Base-by-base conservation (phyloP, 2,888 invertebrate species). In the Spodoptera exigua region DNA sequence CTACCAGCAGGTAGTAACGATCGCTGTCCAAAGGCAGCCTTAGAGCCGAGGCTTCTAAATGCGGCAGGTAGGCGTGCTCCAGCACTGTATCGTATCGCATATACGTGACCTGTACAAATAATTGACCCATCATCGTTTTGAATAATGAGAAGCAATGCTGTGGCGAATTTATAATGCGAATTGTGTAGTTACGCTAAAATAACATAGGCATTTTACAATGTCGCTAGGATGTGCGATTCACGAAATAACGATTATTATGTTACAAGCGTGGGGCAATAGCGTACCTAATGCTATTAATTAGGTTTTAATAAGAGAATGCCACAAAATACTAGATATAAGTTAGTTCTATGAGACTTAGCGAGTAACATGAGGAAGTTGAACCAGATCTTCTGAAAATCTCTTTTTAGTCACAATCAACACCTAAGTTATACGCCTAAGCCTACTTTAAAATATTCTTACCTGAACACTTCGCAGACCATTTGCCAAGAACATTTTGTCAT, bases 11-110 rank as follows among this genome's bases (percentile, higher is more conserved):
- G 81, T 97, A 97, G 84, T 98, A 98, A 56, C 96, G 95, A 0
- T 96, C 95, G 72, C 97, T 97, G 84, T 98, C 97, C 53, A 98
- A 87, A 11, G 98, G 97, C 80, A 98, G 95, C 68, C 97, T 96
- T 51, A 98, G 90, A 1, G 96, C 96, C 43, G 96, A 94, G 10
- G 97, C 96, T 78, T 96, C 95, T 70, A 98, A 87, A 72, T 96
- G 95, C 2, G 96, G 96, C 32, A 97, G 95, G 83, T 96, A 97
- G 35, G 96, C 96, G 85, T 96, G 97, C 51, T 97, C 97, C 60
- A 98, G 89, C 39, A 97, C 95, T 0, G 97, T 96, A 64, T 97
- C 96, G 88, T 97, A 97, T 32, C 96, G 95, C 94, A 97, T 96
- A 82, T 96, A 96, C 62, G 95, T 95, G 47, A 96, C 95, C 88